Evolutionary conservation across 2,797 vertebrate species (phyloP).

Genomic region (Brotogeris chrysoptera): DNA sequence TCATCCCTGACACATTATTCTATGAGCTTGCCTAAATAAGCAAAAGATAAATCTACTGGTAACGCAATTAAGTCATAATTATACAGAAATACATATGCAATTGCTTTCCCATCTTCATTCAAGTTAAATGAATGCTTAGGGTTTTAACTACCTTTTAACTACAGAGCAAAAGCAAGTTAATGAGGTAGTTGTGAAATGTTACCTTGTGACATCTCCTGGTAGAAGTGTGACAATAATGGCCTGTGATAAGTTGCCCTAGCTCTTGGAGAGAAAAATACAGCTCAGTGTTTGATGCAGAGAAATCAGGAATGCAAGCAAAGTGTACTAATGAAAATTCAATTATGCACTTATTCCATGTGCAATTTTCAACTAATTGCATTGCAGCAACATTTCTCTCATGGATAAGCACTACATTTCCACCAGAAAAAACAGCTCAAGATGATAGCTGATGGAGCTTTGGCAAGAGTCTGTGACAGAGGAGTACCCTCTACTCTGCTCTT

Average conservation of each 20-base stretch:
- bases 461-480: neutral
- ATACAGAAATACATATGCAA: constrained; percentile 65
- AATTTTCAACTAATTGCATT: constrained; percentile 67
- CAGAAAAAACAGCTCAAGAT: neutral
- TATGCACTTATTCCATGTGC: constrained; percentile 53
- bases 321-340: constrained; percentile 69
- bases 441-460: neutral
- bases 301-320: constrained; percentile 48
- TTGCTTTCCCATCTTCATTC: constrained; percentile 59
- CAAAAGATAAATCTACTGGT: constrained; percentile 40
- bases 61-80: constrained; percentile 68
- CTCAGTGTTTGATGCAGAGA: neutral
- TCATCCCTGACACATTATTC: constrained; percentile 1
- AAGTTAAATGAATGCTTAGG: constrained; percentile 57
- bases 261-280: neutral
- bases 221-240: neutral
- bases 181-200: constrained; percentile 32
- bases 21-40: constrained; percentile 51
- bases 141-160: constrained; percentile 67
- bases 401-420: constrained; percentile 32
- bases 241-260: neutral
- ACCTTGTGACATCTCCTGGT: neutral
- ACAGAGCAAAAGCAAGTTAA: constrained; percentile 45
- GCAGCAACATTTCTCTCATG: constrained; percentile 42
- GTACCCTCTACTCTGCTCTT: neutral